These are phyloP conservation scores for Lophochroa leadbeateri DNA, from an alignment of 2,113 vertebrate genomes.

Conservation along the genomic window DNA sequence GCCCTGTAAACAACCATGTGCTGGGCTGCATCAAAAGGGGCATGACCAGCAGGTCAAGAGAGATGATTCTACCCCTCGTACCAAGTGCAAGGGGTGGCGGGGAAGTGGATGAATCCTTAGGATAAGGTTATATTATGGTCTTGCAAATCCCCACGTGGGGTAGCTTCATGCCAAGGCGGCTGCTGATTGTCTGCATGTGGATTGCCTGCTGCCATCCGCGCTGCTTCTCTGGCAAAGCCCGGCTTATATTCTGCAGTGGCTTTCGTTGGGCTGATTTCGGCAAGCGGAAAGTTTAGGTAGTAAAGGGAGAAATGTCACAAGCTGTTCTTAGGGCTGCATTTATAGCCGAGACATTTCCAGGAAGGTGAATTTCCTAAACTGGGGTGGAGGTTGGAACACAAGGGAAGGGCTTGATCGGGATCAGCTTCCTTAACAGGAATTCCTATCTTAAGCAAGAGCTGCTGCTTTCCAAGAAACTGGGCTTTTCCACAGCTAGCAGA, in stretches of 20 bases:
- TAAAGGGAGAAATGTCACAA: background rate
- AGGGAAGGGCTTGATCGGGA: conserved; percentile 19
- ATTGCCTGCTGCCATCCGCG: fast-evolving
- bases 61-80: too few relatives aligned
- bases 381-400: conserved; percentile 21
- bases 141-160: fast-evolving
- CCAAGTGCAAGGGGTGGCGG: fast-evolving
- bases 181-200: fast-evolving
- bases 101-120: background rate
- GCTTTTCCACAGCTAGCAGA: conserved; percentile 29
- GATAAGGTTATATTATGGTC: fast-evolving
- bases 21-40: too few relatives aligned
- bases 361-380: conserved; percentile 52
- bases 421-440: conserved; percentile 45
- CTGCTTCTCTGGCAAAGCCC: fast-evolving
- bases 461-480: conserved; percentile 66
- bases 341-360: conserved; percentile 27
- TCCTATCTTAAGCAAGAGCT: background rate
- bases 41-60: too few relatives aligned
- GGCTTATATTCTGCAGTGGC: fast-evolving
- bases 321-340: conserved; percentile 2
- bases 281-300: background rate
- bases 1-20: too few relatives aligned
- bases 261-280: background rate
- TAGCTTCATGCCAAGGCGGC: fast-evolving